Evolutionary conservation across 2,797 vertebrate genomes (phyloP).

Genomic region (Cottoperca gobio): DNA sequence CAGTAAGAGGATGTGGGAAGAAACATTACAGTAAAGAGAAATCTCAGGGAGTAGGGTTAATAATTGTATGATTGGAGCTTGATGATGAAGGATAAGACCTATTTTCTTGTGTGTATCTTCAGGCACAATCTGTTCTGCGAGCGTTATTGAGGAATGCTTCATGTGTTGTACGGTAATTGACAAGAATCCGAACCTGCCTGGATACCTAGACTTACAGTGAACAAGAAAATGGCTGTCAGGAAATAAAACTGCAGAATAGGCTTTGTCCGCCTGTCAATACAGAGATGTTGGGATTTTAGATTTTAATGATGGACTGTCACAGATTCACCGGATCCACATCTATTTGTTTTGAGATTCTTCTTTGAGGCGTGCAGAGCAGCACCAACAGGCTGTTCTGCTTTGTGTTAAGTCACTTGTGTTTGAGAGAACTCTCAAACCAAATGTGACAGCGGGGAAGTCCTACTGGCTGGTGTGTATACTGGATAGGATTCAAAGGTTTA

Average conservation of each 20-base stretch:
- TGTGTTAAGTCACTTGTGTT: constrained; percentile 13
- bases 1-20: not conserved
- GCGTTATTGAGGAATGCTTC: constrained; percentile 39
- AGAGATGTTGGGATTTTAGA: constrained; percentile 17
- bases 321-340: constrained; percentile 18
- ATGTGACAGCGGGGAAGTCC: constrained; percentile 4
- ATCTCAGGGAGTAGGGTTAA: constrained; percentile 30
- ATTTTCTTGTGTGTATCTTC: constrained; percentile 37
- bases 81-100: constrained; percentile 43
- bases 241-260: constrained; percentile 10
- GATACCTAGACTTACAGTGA: not conserved
- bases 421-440: constrained; percentile 12
- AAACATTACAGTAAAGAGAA: not conserved
- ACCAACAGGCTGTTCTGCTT: not conserved
- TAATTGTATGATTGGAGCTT: constrained; percentile 48
- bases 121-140: constrained; percentile 22
- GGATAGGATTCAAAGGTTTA: constrained; percentile 8
- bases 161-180: constrained; percentile 26
- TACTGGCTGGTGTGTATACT: not conserved
- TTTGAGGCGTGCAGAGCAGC: constrained; percentile 23
- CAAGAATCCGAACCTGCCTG: constrained; percentile 19
- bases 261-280: constrained; percentile 6
- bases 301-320: constrained; percentile 37
- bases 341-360: constrained; percentile 14
- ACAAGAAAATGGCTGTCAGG: not conserved